Evolutionary conservation across 2,797 vertebrate species (phyloP), one percentile per base, ranked within the genome.

Genomic region (Malacoraja senta): DNA sequence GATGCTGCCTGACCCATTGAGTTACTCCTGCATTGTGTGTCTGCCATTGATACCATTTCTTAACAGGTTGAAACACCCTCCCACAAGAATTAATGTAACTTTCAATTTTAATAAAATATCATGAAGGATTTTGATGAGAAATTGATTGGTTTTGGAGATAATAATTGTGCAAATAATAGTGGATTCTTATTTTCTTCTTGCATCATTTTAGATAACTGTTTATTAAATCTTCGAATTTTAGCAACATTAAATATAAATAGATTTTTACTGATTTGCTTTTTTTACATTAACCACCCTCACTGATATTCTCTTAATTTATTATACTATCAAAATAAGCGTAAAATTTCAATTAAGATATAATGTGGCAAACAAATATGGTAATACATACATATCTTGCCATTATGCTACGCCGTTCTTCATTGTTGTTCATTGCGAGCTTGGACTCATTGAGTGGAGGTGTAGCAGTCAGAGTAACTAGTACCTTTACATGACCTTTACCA

Each of bases 381-480:
- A 93, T 94, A 95, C 99, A 96, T 97, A 99, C 98, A 95, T 99
- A 99, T 98, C 97, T 97, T 95, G 97, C 97, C 93, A 96, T 95
- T 95, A 99, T 98, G 94, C 97, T 97, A 94, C 96, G 97, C 93
- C 97, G 97, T 95, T 98, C 98, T 1, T 97, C 96, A 2, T 97
- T 97, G 96, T 99, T 98, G 93, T 99, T 98, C 95, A 98, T 95
- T 94, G 97, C 96, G 97, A 97, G 95, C 95, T 99, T 98, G 35
- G 98, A 98, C 96, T 99, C 97, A 88, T 97, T 98, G 94, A 99
- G 98, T 0, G 98, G 96, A 1, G 98, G 96, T 0, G 98, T 98
- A 44, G 98, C 98, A 0, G 98, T 99, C 94, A 99, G 97, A 72
- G 99, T 98, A 94, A 99, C 98, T 95, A 99, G 96, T 95, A 99